Percentiles rank a stretch among this genome's conserved stretches.
These are phyloP conservation scores for Arrhamphus sclerolepis DNA, from an alignment of 2,797 vertebrate species.

Conservation along the genomic window DNA sequence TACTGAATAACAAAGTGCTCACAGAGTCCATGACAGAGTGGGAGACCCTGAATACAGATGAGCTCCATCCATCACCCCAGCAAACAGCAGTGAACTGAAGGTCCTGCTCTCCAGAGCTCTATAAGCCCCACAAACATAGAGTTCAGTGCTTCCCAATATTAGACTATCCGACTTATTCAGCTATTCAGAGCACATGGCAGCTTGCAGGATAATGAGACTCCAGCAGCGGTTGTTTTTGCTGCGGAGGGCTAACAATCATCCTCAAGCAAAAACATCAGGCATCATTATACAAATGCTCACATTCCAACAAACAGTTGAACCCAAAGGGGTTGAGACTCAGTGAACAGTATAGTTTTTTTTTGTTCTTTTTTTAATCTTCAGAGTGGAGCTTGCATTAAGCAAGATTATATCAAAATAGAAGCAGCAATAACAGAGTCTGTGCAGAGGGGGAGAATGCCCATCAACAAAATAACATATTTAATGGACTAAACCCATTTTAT, in stretches of 20 bases:
- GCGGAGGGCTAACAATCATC: constrained; percentile 37
- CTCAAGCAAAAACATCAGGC: constrained; percentile 39
- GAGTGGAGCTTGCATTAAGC: neutral
- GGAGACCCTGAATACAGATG: constrained; percentile 59
- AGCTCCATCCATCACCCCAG: constrained; percentile 62
- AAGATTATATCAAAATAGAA: constrained; percentile 1
- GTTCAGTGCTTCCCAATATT: constrained; percentile 28
- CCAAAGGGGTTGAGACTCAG: neutral
- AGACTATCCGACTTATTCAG: constrained; percentile 12
- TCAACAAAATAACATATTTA: neutral
- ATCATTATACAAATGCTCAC: constrained; percentile 34
- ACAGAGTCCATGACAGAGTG: constrained; percentile 30
- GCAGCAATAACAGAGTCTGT: neutral
- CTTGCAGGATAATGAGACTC: constrained; percentile 49
- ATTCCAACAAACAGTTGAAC: constrained; percentile 11
- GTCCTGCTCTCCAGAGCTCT: constrained; percentile 47
- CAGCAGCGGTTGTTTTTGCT: constrained; percentile 37
- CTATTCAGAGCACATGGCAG: constrained; percentile 35
- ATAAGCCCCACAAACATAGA: constrained; percentile 25
- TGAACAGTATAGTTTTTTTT: neutral
- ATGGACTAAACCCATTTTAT: too few relatives aligned
- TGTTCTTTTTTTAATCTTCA: constrained; percentile 11
- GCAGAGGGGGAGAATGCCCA: neutral
- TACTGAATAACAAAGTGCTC: constrained; percentile 34
- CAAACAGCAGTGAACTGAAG: constrained; percentile 49